Evolutionary conservation across 2,888 invertebrate species (phyloP).

Genomic region (Temnothorax unifasciatus): DNA sequence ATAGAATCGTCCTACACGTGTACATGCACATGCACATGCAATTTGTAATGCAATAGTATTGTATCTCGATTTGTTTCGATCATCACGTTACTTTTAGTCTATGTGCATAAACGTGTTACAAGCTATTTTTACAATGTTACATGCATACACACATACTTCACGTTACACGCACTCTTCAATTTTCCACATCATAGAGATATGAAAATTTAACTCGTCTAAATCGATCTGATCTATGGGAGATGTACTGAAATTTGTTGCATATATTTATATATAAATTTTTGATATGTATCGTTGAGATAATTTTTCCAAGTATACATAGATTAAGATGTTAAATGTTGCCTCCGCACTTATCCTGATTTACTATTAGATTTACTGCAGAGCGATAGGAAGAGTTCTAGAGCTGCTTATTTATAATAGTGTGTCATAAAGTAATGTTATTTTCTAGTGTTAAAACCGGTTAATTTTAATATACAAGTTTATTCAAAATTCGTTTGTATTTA

Average conservation of each 20-base stretch:
- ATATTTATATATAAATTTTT: not conserved
- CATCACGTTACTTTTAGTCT: not conserved
- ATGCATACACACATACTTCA: conserved; percentile 11
- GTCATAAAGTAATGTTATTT: not conserved
- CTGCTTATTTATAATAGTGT: conserved; percentile 67
- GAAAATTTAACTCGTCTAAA: not conserved
- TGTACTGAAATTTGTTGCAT: not conserved
- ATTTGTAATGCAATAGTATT: conserved; percentile 16
- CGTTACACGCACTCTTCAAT: conserved; percentile 30
- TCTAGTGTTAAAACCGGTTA: not conserved
- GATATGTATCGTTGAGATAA: not conserved
- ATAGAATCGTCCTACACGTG: not conserved
- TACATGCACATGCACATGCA: not conserved
- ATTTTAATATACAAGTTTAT: conserved; percentile 4
- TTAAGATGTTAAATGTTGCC: not conserved
- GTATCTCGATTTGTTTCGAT: not conserved
- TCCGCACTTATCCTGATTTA: conserved; percentile 51
- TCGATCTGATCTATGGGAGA: not conserved
- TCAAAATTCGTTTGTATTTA: conserved; percentile 48
- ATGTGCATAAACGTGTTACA: conserved; percentile 6
- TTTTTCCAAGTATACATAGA: not conserved
- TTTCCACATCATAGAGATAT: not conserved
- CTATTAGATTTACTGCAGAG: conserved; percentile 10
- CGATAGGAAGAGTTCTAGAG: conserved; percentile 53
- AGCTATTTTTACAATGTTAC: conserved; percentile 13